phyloP scores from a whole-genome alignment of 2,113 vertebrate genomes.

The Rissa tridactyla region DNA sequence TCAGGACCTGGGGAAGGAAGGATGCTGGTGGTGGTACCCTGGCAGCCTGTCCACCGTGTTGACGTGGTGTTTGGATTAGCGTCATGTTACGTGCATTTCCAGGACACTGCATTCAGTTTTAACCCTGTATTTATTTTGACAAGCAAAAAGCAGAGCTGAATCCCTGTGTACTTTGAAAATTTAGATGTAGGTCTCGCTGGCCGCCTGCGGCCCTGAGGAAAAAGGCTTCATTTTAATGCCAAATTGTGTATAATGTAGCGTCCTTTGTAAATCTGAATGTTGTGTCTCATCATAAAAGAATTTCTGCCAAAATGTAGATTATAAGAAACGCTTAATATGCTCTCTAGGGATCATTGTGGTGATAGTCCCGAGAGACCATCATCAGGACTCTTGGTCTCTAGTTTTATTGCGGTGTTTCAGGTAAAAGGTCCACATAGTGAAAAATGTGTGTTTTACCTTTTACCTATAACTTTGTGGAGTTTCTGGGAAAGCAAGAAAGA shows the following conservation, averaged over 20 bases:
- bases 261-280: background rate
- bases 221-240: background rate
- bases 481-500: background rate
- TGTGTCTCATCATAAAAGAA: rapidly evolving
- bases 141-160: background rate
- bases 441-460: background rate
- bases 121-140: background rate
- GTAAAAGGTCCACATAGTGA: background rate
- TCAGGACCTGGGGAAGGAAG: background rate
- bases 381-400: background rate
- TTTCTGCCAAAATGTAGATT: background rate
- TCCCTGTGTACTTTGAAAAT: background rate
- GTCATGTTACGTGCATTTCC: rapidly evolving
- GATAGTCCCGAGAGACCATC: background rate
- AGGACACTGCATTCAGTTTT: rapidly evolving
- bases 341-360: background rate
- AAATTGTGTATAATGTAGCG: rapidly evolving
- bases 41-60: rapidly evolving
- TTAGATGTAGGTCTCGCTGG: background rate
- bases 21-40: rapidly evolving
- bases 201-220: background rate
- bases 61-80: rapidly evolving
- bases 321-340: background rate
- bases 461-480: background rate
- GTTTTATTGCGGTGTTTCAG: background rate